Conservation (phyloP, 2,113 vertebrate species). For the Macrotis lagotis region DNA sequence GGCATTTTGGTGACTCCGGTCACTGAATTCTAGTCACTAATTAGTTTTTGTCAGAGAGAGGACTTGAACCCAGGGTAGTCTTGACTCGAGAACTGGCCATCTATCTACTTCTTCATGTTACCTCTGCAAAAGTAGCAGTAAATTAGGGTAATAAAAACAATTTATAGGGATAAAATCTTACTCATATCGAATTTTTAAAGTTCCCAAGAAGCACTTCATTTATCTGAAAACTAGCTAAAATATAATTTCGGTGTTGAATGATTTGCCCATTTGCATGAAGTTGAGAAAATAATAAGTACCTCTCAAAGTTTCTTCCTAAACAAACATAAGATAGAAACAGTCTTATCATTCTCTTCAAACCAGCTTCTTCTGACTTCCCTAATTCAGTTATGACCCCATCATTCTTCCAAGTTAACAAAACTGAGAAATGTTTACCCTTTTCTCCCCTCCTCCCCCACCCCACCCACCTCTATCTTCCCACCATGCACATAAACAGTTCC, state of each 20-base stretch:
- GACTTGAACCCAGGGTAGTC: not conserved
- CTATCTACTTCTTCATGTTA: not conserved
- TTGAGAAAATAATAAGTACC: not conserved
- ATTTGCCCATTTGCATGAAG: not conserved
- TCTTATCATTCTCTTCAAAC: not conserved
- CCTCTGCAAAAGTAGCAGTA: conserved; percentile 5
- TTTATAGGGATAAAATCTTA: not conserved
- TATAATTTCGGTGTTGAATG: not conserved
- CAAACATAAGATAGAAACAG: not conserved
- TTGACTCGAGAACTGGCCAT: not conserved
- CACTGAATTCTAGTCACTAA: not conserved
- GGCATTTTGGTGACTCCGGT: too few relatives aligned
- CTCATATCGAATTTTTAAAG: not conserved
- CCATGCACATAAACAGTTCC: not conserved
- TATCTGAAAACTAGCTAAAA: not conserved
- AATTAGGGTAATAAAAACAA: not conserved
- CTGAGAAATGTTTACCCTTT: not conserved
- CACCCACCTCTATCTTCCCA: not conserved
- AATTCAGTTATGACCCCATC: not conserved
- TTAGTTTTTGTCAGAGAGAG: not conserved
- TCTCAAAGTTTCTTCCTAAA: not conserved
- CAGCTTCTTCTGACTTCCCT: not conserved
- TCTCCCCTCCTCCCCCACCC: too few relatives aligned
- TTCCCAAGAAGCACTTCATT: not conserved
- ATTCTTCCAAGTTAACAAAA: not conserved